Evolutionary conservation across 2,113 vertebrate species (phyloP).

Genomic region (Triplophysa dalaica): DNA sequence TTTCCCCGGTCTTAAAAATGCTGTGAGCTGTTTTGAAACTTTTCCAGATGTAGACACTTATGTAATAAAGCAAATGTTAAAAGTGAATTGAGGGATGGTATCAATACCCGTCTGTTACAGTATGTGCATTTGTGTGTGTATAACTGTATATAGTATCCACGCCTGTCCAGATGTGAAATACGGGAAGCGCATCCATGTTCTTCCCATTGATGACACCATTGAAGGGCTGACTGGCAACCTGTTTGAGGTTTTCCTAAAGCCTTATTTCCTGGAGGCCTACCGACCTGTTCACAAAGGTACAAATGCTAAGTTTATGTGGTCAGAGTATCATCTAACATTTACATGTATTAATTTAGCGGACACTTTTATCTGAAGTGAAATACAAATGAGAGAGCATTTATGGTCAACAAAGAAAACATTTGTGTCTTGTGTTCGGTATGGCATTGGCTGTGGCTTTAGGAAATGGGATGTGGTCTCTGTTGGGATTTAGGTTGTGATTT

Average conservation of each 20-base stretch:
- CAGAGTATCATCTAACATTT: neutral
- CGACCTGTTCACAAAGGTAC: constrained; percentile 67
- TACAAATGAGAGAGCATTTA: no score
- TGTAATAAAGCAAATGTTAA: neutral
- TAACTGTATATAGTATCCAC: constrained; percentile 52
- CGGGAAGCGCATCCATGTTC: constrained; percentile 61
- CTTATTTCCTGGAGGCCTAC: constrained; percentile 66
- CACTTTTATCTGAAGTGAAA: no score
- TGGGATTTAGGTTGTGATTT: neutral
- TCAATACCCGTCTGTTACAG: neutral
- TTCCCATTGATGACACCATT: constrained; percentile 66
- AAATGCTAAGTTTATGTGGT: neutral
- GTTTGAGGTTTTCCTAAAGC: constrained; percentile 65
- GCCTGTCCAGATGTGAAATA: constrained; percentile 66
- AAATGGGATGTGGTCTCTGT: neutral
- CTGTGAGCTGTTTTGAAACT: neutral
- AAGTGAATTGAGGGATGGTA: neutral
- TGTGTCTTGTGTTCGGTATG: neutral
- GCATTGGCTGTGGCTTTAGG: neutral
- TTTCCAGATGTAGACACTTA: neutral
- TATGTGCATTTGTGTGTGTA: neutral
- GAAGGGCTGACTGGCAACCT: constrained; percentile 62
- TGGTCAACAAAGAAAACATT: no score
- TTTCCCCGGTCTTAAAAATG: no score
- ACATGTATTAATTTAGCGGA: no score